Evolutionary conservation across 2,797 vertebrate genomes (phyloP).

Genomic region (Botia kubotai): DNA sequence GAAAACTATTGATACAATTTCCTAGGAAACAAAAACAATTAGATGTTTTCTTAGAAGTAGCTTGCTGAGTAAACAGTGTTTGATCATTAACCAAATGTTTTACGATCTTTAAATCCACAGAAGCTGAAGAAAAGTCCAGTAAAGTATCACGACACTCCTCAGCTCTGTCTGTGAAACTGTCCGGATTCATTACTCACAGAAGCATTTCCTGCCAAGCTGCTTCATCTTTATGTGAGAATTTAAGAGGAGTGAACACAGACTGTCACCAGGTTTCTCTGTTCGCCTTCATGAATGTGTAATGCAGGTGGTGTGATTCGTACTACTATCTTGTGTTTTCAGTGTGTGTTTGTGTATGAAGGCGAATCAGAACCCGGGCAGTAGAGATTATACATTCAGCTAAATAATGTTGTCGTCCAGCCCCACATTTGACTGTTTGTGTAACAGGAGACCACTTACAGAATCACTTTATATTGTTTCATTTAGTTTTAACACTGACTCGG

Average conservation of each 20-base stretch:
- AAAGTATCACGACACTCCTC: conserved; percentile 66
- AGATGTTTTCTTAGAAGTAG: neutral
- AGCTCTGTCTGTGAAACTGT: conserved; percentile 70
- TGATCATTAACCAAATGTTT: neutral
- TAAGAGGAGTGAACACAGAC: conserved; percentile 3
- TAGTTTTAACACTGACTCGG: neutral
- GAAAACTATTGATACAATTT: too few species aligned
- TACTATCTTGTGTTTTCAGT: neutral
- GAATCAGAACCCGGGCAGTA: conserved; percentile 15
- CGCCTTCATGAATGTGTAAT: neutral
- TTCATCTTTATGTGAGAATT: neutral
- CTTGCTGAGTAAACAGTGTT: neutral
- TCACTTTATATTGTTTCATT: conserved; percentile 11
- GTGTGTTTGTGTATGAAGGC: neutral
- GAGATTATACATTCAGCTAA: neutral
- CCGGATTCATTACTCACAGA: conserved; percentile 3
- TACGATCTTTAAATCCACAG: conserved; percentile 63
- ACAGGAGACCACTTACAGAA: conserved; percentile 9
- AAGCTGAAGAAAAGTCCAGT: conserved; percentile 73
- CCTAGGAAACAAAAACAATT: too few species aligned
- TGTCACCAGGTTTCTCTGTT: conserved; percentile 1
- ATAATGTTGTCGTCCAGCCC: neutral
- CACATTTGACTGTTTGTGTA: neutral
- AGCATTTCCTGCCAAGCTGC: conserved; percentile 16
- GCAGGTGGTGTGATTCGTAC: conserved; percentile 3